A percentile compares a stretch with the other conserved stretches of the same genome.
These are phyloP conservation scores for Drosophila sucinea DNA, from an alignment of 1,140 invertebrate genomes.

Conservation along the genomic window DNA sequence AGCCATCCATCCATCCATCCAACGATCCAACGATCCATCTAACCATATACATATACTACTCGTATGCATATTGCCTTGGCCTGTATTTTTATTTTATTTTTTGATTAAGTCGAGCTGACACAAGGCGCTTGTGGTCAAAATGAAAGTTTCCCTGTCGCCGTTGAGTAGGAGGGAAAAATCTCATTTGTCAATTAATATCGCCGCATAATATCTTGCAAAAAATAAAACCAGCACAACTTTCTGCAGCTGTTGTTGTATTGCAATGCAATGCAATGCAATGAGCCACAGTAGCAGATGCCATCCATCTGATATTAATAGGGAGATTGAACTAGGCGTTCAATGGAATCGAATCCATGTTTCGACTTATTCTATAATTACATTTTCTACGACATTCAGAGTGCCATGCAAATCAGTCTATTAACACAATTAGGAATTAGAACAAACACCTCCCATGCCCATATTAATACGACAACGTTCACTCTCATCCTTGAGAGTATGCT, in stretches of 20 bases:
- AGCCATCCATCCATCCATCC: slow-evolving; percentile 18
- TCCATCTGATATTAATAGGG: slow-evolving; percentile 4
- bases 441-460: slow-evolving; percentile 13
- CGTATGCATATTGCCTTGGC: slow-evolving; percentile 62
- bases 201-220: slow-evolving; percentile 76
- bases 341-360: not conserved
- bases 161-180: slow-evolving; percentile 82
- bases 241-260: slow-evolving; percentile 65
- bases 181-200: slow-evolving; percentile 83
- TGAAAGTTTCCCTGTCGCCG: slow-evolving; percentile 80
- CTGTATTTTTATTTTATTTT: slow-evolving; percentile 52
- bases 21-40: slow-evolving; percentile 26
- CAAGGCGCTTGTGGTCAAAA: slow-evolving; percentile 77
- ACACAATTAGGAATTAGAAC: slow-evolving; percentile 42
- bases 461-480: not conserved
- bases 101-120: slow-evolving; percentile 48
- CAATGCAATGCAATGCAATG: slow-evolving; percentile 22
- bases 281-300: slow-evolving; percentile 8
- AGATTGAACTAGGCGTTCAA: not conserved
- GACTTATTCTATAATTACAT: not conserved
- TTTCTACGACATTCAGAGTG: not conserved
- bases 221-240: slow-evolving; percentile 73
- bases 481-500: slow-evolving; percentile 39
- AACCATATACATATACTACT: slow-evolving; percentile 21
- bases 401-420: slow-evolving; percentile 31